Evolutionary conservation across 2,888 invertebrate species (phyloP).

Genomic region (Clistopyga incitator): DNA sequence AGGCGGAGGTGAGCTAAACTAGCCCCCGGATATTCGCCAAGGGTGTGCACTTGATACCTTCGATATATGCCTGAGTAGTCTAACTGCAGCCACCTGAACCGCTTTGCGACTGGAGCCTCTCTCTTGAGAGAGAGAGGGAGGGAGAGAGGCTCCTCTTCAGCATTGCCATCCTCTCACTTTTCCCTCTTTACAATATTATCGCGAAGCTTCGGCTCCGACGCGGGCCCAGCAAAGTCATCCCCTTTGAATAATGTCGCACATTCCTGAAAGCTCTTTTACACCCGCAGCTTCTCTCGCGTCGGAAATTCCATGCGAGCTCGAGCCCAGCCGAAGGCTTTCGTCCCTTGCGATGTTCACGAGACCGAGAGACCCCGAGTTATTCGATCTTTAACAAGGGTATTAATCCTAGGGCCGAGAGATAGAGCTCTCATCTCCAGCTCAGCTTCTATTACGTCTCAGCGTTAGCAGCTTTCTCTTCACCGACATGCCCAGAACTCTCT

Average conservation of each 20-base stretch:
- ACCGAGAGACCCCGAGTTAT: slow-evolving; percentile 62
- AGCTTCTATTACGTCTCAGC: slow-evolving; percentile 14
- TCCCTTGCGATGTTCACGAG: slow-evolving; percentile 50
- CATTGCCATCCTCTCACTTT: slow-evolving; percentile 43
- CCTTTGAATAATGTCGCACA: slow-evolving; percentile 63
- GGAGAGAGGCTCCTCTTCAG: too few relatives aligned
- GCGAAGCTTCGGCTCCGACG: slow-evolving; percentile 20
- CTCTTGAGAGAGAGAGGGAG: too few relatives aligned
- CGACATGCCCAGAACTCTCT: slow-evolving; percentile 1
- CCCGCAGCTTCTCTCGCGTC: neutral
- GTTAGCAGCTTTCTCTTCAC: slow-evolving; percentile 2
- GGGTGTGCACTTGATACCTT: slow-evolving; percentile 5
- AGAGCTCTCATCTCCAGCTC: slow-evolving; percentile 21
- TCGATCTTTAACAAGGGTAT: slow-evolving; percentile 67
- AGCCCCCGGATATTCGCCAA: slow-evolving; percentile 13
- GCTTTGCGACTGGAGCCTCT: slow-evolving; percentile 41
- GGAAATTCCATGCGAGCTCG: slow-evolving; percentile 52
- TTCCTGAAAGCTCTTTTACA: slow-evolving; percentile 52
- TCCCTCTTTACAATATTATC: slow-evolving; percentile 54
- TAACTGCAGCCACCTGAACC: slow-evolving; percentile 27
- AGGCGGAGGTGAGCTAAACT: slow-evolving; percentile 28
- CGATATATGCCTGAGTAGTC: neutral
- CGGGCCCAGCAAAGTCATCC: slow-evolving; percentile 48
- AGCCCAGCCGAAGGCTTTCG: neutral
- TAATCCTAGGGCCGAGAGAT: slow-evolving; percentile 56